Evolutionary conservation across 2,797 vertebrate species (phyloP), one percentile per base, ranked within the genome.

Genomic region (Dermochelys coriacea): DNA sequence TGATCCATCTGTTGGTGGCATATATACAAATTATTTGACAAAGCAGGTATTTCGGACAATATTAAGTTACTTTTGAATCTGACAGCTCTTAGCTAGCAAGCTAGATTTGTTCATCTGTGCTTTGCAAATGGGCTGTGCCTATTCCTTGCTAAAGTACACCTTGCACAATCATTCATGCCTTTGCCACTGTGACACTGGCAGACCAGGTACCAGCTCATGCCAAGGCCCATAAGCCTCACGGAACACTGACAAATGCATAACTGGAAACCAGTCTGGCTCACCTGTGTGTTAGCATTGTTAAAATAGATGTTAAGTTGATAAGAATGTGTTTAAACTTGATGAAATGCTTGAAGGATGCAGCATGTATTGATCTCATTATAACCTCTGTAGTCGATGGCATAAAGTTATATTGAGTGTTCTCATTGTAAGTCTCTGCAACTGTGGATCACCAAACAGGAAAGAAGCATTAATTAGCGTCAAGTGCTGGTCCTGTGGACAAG

Each of bases 1-100:
- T 86, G 87, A 95, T 94, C 96, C 96, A 97, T 97, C 96, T 97
- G 97, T 91, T 96, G 86, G 45, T 96, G 96, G 95, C 89, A 93
- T 45, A 94, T 90, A 92, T 15, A 97, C 91, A 96, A 96, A 96
- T 95, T 87, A 96, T 97, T 94, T 97, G 97, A 96, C 96, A 96
- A 91, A 86, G 90, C 90, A 88, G 18, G 59, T 34, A 34, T 68
- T 37, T 37, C 0, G 1, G 93, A 47, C 50, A 94, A 79, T 96
- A 96, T 87, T 93, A 89, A 96, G 96, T 93, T n/a, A 59, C 94
- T 93, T 96, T 87, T 96, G 96, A 96, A 96, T 91, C 89, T 82
- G 86, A 77, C 14, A 59, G 52, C 86, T 93, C 92, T 91, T 49
- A 74, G 80, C 87, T n/a, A 96, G 96, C 96, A 95, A 96, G 94